Base-by-base conservation (phyloP, 1,140 invertebrate genomes). In the Panagrolaimus sp. region DNA sequence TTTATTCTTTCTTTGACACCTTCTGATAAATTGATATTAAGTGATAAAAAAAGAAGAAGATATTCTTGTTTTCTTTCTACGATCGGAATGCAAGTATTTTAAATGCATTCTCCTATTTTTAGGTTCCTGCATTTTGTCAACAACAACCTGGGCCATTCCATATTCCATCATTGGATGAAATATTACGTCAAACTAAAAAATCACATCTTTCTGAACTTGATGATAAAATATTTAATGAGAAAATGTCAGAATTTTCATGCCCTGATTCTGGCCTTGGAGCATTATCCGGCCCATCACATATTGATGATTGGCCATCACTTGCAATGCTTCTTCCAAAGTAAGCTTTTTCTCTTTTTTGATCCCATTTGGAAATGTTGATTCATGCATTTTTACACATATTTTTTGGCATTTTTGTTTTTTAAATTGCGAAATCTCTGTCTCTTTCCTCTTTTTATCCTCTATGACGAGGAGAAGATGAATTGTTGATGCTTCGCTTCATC, bases 261-360 rank as follows among this genome's bases (percentile, higher is more conserved):
- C 43, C 47, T 9, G 68, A 69, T 45, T 27, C 11, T 45, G 20
- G 43, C 1, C 53, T 46, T 23, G 38, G 43, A n/a, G 20, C 25
- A 31, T 43, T 66, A 64, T 14, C 51, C 47, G 76, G 76, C 9
- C 79, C 79, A 11, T 69, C 68, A 23, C 80, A 82, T 68, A 82
- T 82, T 46, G 78, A 82, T 53, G 80, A 82, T 68, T 82, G 80
- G 80, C 66, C 67, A 38, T 82, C 80, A 27, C 67, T 82, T 9
- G 70, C 80, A 27, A 68, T 82, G 20, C 72, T 82, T 63, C 70
- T 82, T 43, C 80, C 80, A 20, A 82, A 74, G 79, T 81, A 46
- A 65, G 79, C 16, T 25, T 20, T 25, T 23, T 53, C 1, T 20
- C 9, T 20, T 9, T 53, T 53, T 53, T 53, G 9, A 20, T 53